Base-by-base conservation (phyloP, 2,888 invertebrate species). In the Tholera decimalis region DNA sequence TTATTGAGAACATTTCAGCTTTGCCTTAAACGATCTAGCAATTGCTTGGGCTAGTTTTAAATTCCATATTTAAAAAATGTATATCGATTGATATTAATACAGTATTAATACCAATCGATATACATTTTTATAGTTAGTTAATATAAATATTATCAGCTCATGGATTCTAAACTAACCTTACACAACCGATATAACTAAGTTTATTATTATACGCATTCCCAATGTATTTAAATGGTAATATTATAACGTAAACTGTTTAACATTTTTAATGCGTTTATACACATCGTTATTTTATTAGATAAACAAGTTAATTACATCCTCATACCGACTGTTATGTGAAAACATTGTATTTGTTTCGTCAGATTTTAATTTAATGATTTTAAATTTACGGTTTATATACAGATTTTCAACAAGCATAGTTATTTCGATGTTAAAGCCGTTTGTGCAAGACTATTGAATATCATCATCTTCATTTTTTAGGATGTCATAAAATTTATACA, bases 291-390 rank as follows among this genome's bases (percentile, higher is more conserved):
- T 53, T 54, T 65, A 58, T 33, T 57, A 41, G 30, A 49, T 67
- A 74, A 59, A 72, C 54, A 74, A 43, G 22, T 15, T 68, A 55
- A 74, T 74, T 28, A 68, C 51, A 47, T 74, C 51, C 75, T 68
- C 69, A 60, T 74, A 60, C 33, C n/a, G 13, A 22, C 15, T 13
- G 22, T 15, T 15, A 18, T 26, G 18, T 58, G 6, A 24, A 41
- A 41, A 72, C 33, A 33, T 37, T 39, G n/a, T 3, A 15, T 41
- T 51, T 50, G 50, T 35, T 39, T 37, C 41, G 39, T 35, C 28
- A 22, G 22, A 51, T 58, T 26, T 28, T 49, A 49, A 39, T 47
- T n/a, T 26, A 26, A 2, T 15, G 13, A 18, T 9, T 9, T 35
- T 55, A 47, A 53, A 18, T 24, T 20, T 55, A 41, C 15, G 2